Conservation (phyloP, 1,140 invertebrate genomes). For the Coptotermes formosanus region DNA sequence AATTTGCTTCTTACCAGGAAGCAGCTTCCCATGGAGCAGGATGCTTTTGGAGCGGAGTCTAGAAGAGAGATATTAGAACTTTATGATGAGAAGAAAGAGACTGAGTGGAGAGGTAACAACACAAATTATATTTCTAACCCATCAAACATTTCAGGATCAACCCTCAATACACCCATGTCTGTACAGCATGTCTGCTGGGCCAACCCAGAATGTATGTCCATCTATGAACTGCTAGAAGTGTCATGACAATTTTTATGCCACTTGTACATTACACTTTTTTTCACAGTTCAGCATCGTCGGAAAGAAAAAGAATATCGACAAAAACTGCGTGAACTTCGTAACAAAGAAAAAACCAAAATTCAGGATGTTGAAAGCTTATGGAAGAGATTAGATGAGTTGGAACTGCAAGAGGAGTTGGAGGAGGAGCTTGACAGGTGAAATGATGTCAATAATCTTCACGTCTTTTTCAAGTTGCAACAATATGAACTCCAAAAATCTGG, state of each 20-base stretch:
- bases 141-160: too few species aligned
- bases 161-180: too few species aligned
- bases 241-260: not conserved
- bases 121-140: not conserved
- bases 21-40: conserved; percentile 43
- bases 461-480: too few species aligned
- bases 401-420: conserved; percentile 55
- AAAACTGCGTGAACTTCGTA: conserved; percentile 45
- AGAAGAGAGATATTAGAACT: conserved; percentile 54
- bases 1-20: conserved; percentile 49
- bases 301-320: conserved; percentile 52
- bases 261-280: conserved; percentile 27
- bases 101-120: conserved; percentile 28
- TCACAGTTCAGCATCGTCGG: conserved; percentile 52
- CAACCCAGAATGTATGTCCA: too few species aligned
- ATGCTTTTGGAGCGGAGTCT: conserved; percentile 46
- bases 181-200: too few species aligned
- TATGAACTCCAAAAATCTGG: too few species aligned
- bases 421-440: conserved; percentile 44
- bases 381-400: conserved; percentile 53
- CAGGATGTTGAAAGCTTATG: conserved; percentile 51
- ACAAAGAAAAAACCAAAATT: conserved; percentile 44
- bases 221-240: not conserved
- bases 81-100: conserved; percentile 55
- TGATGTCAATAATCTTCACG: too few species aligned